phyloP scores from a whole-genome alignment of 1,140 invertebrate genomes.

The Drosophila albomicans region DNA sequence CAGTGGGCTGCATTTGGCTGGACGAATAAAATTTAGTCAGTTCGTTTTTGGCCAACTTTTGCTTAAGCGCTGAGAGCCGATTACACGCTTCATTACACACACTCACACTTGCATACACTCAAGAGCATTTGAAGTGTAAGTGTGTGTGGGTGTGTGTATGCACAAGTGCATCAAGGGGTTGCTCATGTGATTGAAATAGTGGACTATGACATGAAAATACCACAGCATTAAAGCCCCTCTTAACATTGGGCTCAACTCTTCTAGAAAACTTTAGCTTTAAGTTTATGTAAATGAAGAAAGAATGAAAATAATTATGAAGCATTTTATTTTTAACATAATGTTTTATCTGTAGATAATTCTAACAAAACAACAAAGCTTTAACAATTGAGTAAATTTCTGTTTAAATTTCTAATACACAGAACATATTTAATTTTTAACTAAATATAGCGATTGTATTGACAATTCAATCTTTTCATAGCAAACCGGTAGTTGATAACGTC shows the following conservation, averaged over 20 bases:
- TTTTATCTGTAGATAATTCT: too few relatives aligned
- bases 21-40: conserved; percentile 42
- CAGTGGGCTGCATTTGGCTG: conserved; percentile 41
- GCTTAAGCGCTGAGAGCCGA: conserved; percentile 44
- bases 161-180: conserved; percentile 27
- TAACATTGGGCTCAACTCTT: not conserved
- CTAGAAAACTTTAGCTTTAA: not conserved
- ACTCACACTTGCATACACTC: conserved; percentile 16
- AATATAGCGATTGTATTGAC: too few relatives aligned
- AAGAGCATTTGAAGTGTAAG: conserved; percentile 3
- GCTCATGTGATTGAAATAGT: conserved; percentile 16
- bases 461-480: too few relatives aligned
- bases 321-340: too few relatives aligned
- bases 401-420: too few relatives aligned
- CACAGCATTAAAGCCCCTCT: not conserved
- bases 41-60: conserved; percentile 62
- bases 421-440: too few relatives aligned
- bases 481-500: too few relatives aligned
- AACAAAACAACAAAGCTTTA: too few relatives aligned
- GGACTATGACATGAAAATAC: not conserved
- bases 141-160: conserved; percentile 30
- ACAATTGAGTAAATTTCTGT: too few relatives aligned
- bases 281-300: too few relatives aligned
- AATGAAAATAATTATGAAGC: too few relatives aligned
- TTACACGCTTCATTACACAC: conserved; percentile 64